phyloP scores from a whole-genome alignment of 2,797 vertebrate species.

The Otus scops region DNA sequence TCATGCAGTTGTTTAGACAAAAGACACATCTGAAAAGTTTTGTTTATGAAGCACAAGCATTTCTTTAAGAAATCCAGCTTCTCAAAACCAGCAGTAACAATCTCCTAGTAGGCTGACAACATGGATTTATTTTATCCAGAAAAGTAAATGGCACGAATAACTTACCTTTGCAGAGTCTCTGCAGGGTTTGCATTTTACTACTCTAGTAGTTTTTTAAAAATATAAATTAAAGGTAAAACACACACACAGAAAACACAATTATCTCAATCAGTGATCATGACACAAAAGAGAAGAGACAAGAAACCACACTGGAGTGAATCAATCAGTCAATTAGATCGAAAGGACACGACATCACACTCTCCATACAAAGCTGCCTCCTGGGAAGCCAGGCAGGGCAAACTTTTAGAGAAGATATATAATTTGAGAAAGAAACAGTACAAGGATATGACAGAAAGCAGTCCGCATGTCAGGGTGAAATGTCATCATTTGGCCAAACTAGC shows the following conservation, averaged over 20 bases:
- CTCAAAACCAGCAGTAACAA: neutral
- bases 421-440: neutral
- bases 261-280: neutral
- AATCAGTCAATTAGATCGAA: neutral
- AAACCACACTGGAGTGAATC: neutral
- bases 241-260: neutral
- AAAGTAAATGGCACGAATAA: neutral
- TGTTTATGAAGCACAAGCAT: neutral
- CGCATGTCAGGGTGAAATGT: neutral
- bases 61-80: neutral
- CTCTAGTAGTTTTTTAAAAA: neutral
- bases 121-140: neutral
- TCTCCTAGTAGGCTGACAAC: neutral
- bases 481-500: neutral
- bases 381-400: neutral
- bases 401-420: neutral
- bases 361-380: neutral
- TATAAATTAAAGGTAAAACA: neutral
- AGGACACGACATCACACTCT: neutral
- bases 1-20: neutral
- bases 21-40: neutral
- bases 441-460: neutral
- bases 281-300: neutral
- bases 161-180: constrained; percentile 19
- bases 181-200: neutral